Conservation (phyloP, 1,140 invertebrate species). For the Drosophila yakuba region DNA sequence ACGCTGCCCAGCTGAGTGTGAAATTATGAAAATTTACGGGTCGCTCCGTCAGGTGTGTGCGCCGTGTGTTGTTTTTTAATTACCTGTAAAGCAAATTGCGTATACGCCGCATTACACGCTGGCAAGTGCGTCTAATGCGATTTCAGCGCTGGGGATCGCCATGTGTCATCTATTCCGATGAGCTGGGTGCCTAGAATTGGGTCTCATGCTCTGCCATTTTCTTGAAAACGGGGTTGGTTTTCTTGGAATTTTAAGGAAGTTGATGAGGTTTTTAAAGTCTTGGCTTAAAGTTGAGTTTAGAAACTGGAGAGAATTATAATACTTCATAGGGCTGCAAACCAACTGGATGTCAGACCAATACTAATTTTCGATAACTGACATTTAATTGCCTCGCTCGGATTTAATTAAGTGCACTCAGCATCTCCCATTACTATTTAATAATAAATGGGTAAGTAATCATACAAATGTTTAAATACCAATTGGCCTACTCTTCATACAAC, state of each 20-base stretch:
- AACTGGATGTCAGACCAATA: no score
- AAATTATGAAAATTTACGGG: slow-evolving; percentile 69
- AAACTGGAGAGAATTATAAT: no score
- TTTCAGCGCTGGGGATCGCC: slow-evolving; percentile 17
- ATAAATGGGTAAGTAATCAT: no score
- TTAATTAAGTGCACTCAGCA: no score
- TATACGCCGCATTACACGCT: slow-evolving; percentile 54
- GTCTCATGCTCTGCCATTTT: neutral
- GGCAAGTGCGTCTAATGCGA: slow-evolving; percentile 32
- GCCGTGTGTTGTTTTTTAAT: slow-evolving; percentile 65
- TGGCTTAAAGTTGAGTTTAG: no score
- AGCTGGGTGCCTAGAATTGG: neutral
- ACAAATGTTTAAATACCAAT: no score
- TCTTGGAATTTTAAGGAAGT: neutral
- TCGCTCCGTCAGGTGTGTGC: slow-evolving; percentile 14
- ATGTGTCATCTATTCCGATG: slow-evolving; percentile 20
- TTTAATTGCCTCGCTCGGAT: no score
- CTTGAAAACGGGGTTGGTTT: neutral
- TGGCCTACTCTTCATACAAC: no score
- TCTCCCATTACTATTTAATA: no score
- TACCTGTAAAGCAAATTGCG: slow-evolving; percentile 62
- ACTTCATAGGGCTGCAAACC: no score
- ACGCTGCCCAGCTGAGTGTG: slow-evolving; percentile 64
- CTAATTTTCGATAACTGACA: no score
- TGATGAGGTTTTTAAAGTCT: no score